Evolutionary conservation across 2,888 invertebrate genomes (phyloP), one percentile per base, ranked within the genome.

Genomic region (Pharmacophagus antenor): DNA sequence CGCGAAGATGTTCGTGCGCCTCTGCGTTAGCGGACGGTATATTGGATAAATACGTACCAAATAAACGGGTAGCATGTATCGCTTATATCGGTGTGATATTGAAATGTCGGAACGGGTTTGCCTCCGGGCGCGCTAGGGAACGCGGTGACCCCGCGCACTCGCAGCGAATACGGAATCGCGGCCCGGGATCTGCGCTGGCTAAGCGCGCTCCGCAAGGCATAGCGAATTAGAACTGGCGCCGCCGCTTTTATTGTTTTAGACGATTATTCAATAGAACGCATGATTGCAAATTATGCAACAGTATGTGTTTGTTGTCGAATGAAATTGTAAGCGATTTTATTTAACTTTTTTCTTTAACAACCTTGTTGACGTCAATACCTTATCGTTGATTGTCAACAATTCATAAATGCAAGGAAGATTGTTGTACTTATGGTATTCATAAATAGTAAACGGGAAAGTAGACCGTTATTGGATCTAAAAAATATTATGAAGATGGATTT

Each of bases 61-160:
- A 78, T 78, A 80, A 79, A 80, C 81, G 65, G 74, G 76, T 79
- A 79, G 80, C 74, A 73, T 82, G 77, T 77, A 81, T 79, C 72
- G 70, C 69, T 68, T 82, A 71, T 77, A 77, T 77, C 75, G 78
- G 85, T 86, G 87, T 87, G 80, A 86, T 88, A 88, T 88, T 87
- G 87, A 87, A 88, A 88, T 87, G 82, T 77, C 74, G 77, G 76
- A 88, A 89, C 88, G 80, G 85, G 88, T 88, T 89, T 85, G 78
- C 75, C 76, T 76, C 77, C 74, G 74, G 72, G 69, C 77, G 69
- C 73, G 81, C 76, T 73, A 77, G 82, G 84, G 85, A 84, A 85
- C 82, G 82, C 79, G 74, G 75, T 84, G 88, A 87, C 85, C 88
- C 81, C 65, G 63, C 70, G 71, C 70, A 79, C 83, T 81, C 79